Conservation (phyloP, 2,113 vertebrate species). For the Mustela lutreola region DNA sequence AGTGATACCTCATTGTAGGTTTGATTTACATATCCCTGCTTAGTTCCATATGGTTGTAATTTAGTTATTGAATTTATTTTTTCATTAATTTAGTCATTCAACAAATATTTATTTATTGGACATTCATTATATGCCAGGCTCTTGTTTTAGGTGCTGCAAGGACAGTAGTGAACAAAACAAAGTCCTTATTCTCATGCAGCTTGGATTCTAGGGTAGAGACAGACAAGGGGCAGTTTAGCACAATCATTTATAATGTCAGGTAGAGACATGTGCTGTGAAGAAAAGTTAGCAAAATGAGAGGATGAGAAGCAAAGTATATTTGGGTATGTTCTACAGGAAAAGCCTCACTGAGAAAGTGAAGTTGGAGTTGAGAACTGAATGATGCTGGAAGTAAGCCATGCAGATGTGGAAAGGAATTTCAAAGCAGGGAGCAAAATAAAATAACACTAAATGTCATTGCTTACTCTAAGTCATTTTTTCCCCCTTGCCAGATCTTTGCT, state of each 20-base stretch:
- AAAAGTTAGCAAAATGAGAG: neutral
- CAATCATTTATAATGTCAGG: neutral
- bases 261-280: neutral
- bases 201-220: neutral
- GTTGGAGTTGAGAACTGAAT: neutral
- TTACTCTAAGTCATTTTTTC: neutral
- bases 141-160: neutral
- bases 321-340: neutral
- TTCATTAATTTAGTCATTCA: slow-evolving; percentile 25
- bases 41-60: neutral
- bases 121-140: neutral
- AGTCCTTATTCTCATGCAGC: neutral
- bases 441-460: neutral
- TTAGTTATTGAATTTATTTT: neutral
- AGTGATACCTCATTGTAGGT: neutral
- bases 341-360: neutral
- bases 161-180: neutral
- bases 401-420: neutral
- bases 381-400: neutral
- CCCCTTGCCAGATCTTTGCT: neutral
- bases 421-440: neutral
- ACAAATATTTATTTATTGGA: neutral
- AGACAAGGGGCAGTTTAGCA: neutral
- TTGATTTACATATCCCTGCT: neutral
- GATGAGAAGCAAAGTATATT: neutral